Conservation (phyloP, 1,140 invertebrate genomes). For the Eupeodes corollae region DNA sequence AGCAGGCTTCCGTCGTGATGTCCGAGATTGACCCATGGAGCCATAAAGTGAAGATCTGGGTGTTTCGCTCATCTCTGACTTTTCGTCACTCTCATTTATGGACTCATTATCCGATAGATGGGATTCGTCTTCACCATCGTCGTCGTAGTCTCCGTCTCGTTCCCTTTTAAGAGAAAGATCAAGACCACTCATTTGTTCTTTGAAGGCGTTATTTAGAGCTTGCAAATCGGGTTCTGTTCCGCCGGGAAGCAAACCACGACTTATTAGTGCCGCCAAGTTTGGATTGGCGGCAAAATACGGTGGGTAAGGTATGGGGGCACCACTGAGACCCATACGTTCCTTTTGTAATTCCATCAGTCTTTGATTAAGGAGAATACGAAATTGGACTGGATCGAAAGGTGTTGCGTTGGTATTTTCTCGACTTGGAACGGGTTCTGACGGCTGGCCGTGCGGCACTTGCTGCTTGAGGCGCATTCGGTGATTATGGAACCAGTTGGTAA, state of each 20-base stretch:
- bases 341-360: conserved; percentile 75
- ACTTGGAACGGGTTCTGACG: conserved; percentile 51
- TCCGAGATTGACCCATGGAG: conserved; percentile 18
- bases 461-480: conserved; percentile 97
- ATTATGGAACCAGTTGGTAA: conserved; percentile 99
- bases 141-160: conserved; percentile 56
- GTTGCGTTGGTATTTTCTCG: conserved; percentile 51
- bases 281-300: conserved; percentile 63
- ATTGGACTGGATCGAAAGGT: conserved; percentile 83
- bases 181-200: conserved; percentile 64
- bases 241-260: conserved; percentile 42
- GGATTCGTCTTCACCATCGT: conserved; percentile 63
- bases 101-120: conserved; percentile 68
- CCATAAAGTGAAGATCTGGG: not conserved
- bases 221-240: conserved; percentile 42
- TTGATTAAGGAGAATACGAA: conserved; percentile 76
- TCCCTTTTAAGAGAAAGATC: conserved; percentile 67
- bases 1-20: conserved; percentile 70
- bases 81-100: conserved; percentile 42
- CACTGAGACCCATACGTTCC: conserved; percentile 61
- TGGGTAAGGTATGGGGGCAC: conserved; percentile 58
- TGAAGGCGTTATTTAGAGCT: conserved; percentile 48
- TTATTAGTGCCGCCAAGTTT: conserved; percentile 58
- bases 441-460: conserved; percentile 60
- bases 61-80: conserved; percentile 46